phyloP scores from a whole-genome alignment of 1,140 invertebrate genomes.

The Sminthurinus signatus region DNA sequence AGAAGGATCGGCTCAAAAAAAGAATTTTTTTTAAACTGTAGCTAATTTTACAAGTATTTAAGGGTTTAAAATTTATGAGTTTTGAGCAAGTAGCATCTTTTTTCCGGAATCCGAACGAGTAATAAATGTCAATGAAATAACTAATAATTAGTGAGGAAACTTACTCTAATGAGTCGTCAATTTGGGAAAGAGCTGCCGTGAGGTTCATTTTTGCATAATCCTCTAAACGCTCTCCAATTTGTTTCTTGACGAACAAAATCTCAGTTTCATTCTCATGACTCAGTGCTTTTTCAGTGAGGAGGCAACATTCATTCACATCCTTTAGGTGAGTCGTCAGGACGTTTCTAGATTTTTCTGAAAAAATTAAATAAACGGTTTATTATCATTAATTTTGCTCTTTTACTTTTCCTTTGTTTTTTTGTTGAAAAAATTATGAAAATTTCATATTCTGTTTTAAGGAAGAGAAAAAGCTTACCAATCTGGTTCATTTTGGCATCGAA shows the following conservation, averaged over 20 bases:
- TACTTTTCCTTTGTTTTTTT: too few relatives aligned
- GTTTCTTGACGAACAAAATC: slow-evolving; percentile 52
- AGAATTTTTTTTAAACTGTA: too few relatives aligned
- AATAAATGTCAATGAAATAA: too few relatives aligned
- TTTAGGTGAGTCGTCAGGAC: slow-evolving; percentile 47
- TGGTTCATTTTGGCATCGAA: slow-evolving; percentile 47
- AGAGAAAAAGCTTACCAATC: slow-evolving; percentile 43
- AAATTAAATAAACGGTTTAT: slow-evolving; percentile 3
- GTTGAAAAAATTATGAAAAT: not conserved
- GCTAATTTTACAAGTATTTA: too few relatives aligned
- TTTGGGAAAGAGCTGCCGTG: slow-evolving; percentile 2
- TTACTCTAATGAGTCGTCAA: slow-evolving; percentile 40
- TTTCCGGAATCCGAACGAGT: too few relatives aligned
- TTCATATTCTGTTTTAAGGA: not conserved
- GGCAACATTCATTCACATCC: slow-evolving; percentile 46
- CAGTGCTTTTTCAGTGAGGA: slow-evolving; percentile 50
- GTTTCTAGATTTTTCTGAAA: slow-evolving; percentile 45
- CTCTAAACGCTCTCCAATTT: slow-evolving; percentile 50
- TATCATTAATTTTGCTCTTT: not conserved
- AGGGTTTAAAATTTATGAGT: too few relatives aligned
- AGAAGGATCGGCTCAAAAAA: too few relatives aligned
- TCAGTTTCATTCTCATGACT: slow-evolving; percentile 51
- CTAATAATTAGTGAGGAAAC: too few relatives aligned
- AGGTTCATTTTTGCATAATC: slow-evolving; percentile 46
- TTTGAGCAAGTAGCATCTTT: too few relatives aligned